A percentile compares a stretch with the other conserved stretches of the same genome.
phyloP scores from a whole-genome alignment of 2,888 invertebrate genomes.

The Drosophila algonquin region DNA sequence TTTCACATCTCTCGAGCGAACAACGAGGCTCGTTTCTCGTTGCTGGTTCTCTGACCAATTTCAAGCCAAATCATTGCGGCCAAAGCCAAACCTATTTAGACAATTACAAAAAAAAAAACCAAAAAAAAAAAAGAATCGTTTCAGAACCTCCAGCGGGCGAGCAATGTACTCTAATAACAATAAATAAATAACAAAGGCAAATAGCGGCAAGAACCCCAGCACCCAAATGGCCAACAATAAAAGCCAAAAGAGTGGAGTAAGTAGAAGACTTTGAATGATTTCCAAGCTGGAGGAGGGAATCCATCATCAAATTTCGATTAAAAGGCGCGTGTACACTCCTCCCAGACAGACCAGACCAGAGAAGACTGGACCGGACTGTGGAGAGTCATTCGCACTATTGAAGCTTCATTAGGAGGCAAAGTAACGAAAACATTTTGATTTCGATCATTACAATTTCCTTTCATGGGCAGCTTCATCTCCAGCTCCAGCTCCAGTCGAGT shows the following conservation, averaged over 20 bases:
- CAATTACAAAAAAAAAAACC: slow-evolving; percentile 55
- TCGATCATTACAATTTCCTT: slow-evolving; percentile 79
- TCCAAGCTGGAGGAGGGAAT: slow-evolving; percentile 50
- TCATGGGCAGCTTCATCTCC: slow-evolving; percentile 41
- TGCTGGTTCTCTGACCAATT: slow-evolving; percentile 49
- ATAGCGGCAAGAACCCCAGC: slow-evolving; percentile 59
- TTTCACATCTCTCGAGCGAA: not conserved
- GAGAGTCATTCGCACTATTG: slow-evolving; percentile 78
- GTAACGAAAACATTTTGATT: slow-evolving; percentile 79
- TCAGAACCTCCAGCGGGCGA: slow-evolving; percentile 56
- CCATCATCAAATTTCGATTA: slow-evolving; percentile 81
- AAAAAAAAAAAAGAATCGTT: slow-evolving; percentile 26
- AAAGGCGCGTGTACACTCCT: slow-evolving; percentile 68
- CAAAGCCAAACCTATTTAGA: slow-evolving; percentile 58
- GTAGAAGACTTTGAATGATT: slow-evolving; percentile 52
- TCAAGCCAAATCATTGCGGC: slow-evolving; percentile 66
- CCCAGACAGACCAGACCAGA: slow-evolving; percentile 4
- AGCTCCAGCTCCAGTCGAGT: slow-evolving; percentile 37
- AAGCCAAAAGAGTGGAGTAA: slow-evolving; percentile 33
- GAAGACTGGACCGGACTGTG: slow-evolving; percentile 32
- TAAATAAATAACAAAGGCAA: slow-evolving; percentile 78
- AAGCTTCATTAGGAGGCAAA: slow-evolving; percentile 79
- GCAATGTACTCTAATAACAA: slow-evolving; percentile 74
- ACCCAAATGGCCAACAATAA: slow-evolving; percentile 65
- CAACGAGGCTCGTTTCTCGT: not conserved